Evolutionary conservation across 2,113 vertebrate genomes (phyloP).

Genomic region (Hemibagrus wyckioides): DNA sequence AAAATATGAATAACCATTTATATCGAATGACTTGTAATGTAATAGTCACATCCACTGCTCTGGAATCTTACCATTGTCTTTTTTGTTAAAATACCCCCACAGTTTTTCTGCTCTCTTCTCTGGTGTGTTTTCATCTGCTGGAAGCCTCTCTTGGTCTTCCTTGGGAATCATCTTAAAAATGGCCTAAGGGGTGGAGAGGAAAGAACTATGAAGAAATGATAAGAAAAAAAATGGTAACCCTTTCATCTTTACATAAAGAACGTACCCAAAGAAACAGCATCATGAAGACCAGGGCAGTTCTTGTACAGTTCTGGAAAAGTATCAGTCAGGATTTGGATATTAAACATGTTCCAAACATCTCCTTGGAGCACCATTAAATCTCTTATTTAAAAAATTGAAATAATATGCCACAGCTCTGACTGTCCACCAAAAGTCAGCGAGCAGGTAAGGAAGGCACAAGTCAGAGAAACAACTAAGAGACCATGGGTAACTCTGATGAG

Average conservation of each 20-base stretch:
- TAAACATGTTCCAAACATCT: too few species aligned
- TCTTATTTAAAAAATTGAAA: too few species aligned
- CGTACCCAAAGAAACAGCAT: background rate
- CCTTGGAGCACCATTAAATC: too few species aligned
- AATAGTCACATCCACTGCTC: background rate
- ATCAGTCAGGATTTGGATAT: too few species aligned
- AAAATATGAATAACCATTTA: background rate
- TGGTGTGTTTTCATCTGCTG: conserved; percentile 84
- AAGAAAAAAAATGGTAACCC: background rate
- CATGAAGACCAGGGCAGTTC: background rate
- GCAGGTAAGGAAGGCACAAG: too few species aligned
- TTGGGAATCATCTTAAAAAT: conserved; percentile 89
- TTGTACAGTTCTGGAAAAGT: background rate
- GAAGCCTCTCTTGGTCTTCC: conserved; percentile 76
- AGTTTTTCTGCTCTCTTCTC: conserved; percentile 86
- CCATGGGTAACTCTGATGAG: too few species aligned
- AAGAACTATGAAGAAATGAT: conserved; percentile 3
- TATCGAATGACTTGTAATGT: background rate
- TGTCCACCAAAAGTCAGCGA: too few species aligned
- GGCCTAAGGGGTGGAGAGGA: conserved; percentile 66
- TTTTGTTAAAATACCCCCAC: conserved; percentile 84
- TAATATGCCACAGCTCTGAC: too few species aligned
- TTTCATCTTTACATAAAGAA: background rate
- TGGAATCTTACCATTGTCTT: conserved; percentile 75
- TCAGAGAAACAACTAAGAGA: too few species aligned